These are phyloP conservation scores for Cynodonichthys magdalenae DNA, from an alignment of 2,797 vertebrate species.

Conservation along the genomic window DNA sequence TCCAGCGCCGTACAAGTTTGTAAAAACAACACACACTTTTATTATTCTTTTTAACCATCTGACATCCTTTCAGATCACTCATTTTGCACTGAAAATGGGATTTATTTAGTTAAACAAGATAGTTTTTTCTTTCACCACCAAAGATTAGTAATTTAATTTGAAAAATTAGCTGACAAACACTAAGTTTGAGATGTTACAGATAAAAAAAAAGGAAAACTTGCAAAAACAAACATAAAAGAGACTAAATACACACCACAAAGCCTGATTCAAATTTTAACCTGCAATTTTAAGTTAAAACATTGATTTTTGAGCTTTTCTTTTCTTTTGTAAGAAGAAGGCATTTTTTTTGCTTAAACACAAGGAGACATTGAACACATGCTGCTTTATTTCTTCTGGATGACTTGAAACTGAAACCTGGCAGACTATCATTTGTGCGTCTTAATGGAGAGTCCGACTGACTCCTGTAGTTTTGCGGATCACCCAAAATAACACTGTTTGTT, in stretches of 20 bases:
- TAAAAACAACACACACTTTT: neutral
- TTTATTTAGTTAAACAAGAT: neutral
- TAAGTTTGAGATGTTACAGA: constrained; percentile 5
- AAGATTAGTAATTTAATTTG: neutral
- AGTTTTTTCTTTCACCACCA: neutral
- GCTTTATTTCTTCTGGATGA: constrained; percentile 64
- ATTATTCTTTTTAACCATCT: neutral
- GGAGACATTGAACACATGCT: constrained; percentile 42
- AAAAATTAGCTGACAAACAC: constrained; percentile 6
- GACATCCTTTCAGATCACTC: neutral
- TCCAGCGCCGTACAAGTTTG: neutral
- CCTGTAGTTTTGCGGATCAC: constrained; percentile 72
- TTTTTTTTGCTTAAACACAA: constrained; percentile 44
- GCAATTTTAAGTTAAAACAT: constrained; percentile 62
- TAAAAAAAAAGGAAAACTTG: constrained; percentile 25
- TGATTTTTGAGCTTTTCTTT: constrained; percentile 30
- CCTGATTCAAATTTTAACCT: constrained; percentile 36
- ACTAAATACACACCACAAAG: constrained; percentile 47
- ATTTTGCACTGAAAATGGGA: neutral
- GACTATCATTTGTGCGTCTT: constrained; percentile 74
- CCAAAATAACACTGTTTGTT: constrained; percentile 80
- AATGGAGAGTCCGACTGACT: constrained; percentile 69
- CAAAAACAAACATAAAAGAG: neutral
- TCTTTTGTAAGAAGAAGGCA: constrained; percentile 52
- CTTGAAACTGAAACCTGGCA: constrained; percentile 67